Percentiles rank a stretch among this genome's conserved stretches.
Conservation (phyloP, 2,888 invertebrate species). For the Ectemnius lituratus region DNA sequence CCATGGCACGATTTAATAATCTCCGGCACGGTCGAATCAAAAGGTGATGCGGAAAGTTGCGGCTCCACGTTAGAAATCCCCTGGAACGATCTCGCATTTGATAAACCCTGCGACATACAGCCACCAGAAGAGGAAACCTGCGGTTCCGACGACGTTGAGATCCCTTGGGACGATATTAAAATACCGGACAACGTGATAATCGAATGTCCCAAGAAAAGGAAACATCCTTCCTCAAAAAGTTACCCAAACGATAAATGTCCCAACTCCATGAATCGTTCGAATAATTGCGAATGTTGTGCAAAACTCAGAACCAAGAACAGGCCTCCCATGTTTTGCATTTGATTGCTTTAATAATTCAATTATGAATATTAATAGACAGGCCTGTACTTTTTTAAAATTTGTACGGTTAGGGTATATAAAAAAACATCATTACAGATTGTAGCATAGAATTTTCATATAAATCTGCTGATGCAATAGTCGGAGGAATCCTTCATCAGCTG, state of each 20-base stretch:
- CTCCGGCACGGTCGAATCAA: conserved; percentile 44
- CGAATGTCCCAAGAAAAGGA: conserved; percentile 48
- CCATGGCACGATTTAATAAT: conserved; percentile 70
- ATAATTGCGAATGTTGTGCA: conserved; percentile 19
- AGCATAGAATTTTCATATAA: no score
- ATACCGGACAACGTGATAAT: conserved; percentile 66
- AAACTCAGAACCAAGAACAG: conserved; percentile 2
- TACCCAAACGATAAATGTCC: conserved; percentile 32
- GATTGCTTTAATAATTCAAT: background rate
- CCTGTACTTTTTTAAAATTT: background rate
- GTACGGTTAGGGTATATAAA: conserved; percentile 10
- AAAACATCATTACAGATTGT: background rate
- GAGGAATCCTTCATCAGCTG: no score
- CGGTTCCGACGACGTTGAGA: conserved; percentile 62
- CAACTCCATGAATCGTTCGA: background rate
- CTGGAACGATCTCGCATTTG: conserved; percentile 62
- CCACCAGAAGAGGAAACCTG: conserved; percentile 54
- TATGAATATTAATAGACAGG: no score
- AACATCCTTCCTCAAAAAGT: conserved; percentile 59
- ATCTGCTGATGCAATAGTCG: no score
- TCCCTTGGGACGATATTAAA: conserved; percentile 70
- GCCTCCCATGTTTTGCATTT: conserved; percentile 19
- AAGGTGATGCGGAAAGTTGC: conserved; percentile 42
- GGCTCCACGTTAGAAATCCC: conserved; percentile 69
- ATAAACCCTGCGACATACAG: conserved; percentile 56